These are phyloP conservation scores for Tetrao urogallus DNA, from an alignment of 2,113 vertebrate species.

Conservation along the genomic window DNA sequence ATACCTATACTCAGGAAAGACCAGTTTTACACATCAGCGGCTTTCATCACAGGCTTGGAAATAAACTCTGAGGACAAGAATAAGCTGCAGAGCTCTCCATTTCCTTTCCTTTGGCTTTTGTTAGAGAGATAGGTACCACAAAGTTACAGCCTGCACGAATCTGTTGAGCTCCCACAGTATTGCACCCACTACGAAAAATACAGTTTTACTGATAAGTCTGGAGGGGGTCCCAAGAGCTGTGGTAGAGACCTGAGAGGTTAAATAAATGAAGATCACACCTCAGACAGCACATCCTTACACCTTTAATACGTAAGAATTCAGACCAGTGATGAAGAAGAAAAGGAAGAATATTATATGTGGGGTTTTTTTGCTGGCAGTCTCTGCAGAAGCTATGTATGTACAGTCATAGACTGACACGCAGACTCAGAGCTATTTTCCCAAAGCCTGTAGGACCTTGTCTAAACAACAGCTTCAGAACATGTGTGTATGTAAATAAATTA, in stretches of 20 bases:
- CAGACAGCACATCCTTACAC: not conserved
- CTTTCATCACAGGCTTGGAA: not conserved
- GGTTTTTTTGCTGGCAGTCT: not conserved
- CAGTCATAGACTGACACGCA: not conserved
- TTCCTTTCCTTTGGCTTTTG: not conserved
- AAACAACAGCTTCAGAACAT: conserved; percentile 14
- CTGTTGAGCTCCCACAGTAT: not conserved
- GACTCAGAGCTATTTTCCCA: conserved; percentile 1
- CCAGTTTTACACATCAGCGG: not conserved
- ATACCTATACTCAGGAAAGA: not conserved
- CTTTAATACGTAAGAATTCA: not conserved
- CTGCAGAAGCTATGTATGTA: not conserved
- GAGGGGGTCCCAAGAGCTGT: not conserved
- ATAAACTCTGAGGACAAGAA: not conserved
- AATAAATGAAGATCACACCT: not conserved
- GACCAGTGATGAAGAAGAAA: not conserved
- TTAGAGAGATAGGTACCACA: not conserved
- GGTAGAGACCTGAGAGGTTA: not conserved
- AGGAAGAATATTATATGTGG: not conserved
- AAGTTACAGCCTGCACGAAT: not conserved
- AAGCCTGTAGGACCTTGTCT: conserved; percentile 3
- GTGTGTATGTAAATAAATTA: conserved; percentile 3
- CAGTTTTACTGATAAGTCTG: not conserved
- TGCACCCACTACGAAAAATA: not conserved
- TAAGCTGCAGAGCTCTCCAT: not conserved